A percentile compares a stretch with the other conserved stretches of the same genome.
phyloP scores from a whole-genome alignment of 1,140 invertebrate genomes.

The Drosophila micromelanica region DNA sequence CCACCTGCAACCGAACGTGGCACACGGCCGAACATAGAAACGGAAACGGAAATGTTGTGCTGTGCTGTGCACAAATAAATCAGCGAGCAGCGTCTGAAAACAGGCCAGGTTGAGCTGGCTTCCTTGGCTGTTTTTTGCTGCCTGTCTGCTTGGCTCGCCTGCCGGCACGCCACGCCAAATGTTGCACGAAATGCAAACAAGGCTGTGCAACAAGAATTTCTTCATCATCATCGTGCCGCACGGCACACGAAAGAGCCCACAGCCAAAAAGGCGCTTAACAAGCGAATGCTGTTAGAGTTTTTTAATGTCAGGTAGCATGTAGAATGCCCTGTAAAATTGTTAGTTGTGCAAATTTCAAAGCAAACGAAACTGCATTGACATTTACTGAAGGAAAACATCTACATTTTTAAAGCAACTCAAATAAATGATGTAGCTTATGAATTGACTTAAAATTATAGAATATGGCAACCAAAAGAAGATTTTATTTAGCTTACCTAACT shows the following conservation, averaged over 20 bases:
- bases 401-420: slow-evolving; percentile 4
- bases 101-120: slow-evolving; percentile 50
- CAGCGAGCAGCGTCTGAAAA: slow-evolving; percentile 55
- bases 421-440: not conserved
- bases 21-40: slow-evolving; percentile 9
- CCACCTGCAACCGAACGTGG: not conserved
- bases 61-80: slow-evolving; percentile 80
- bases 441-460: not conserved
- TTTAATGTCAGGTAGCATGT: not conserved
- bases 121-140: slow-evolving; percentile 13
- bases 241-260: slow-evolving; percentile 40
- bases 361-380: not conserved
- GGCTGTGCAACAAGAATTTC: slow-evolving; percentile 56
- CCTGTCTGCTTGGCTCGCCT: slow-evolving; percentile 8
- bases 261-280: slow-evolving; percentile 35
- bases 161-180: slow-evolving; percentile 53
- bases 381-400: no score
- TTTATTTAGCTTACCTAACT: no score
- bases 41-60: slow-evolving; percentile 81
- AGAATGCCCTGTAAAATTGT: slow-evolving; percentile 38
- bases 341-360: slow-evolving; percentile 4
- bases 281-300: slow-evolving; percentile 9
- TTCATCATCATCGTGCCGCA: slow-evolving; percentile 45
- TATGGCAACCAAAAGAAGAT: no score
- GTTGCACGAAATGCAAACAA: slow-evolving; percentile 78